phyloP scores from a whole-genome alignment of 2,797 vertebrate species.

The Mastacembelus armatus region DNA sequence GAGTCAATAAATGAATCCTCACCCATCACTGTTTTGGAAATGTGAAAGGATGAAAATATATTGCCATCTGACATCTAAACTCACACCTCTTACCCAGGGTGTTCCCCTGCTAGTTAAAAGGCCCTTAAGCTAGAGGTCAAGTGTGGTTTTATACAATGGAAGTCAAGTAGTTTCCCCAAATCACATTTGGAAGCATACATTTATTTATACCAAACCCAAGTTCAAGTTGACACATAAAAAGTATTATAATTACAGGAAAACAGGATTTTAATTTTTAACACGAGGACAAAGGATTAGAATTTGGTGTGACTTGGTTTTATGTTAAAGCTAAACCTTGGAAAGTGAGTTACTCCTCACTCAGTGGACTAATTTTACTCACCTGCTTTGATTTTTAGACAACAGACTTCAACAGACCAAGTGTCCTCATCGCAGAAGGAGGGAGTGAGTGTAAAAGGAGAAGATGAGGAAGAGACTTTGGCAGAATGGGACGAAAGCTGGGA shows the following conservation, averaged over 20 bases:
- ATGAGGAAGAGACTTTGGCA: slow-evolving; percentile 31
- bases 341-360: not conserved
- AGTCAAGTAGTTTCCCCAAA: not conserved
- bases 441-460: slow-evolving; percentile 11
- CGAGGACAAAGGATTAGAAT: not conserved
- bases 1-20: not conserved
- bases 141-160: not conserved
- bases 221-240: not conserved
- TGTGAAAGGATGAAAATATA: too few relatives aligned
- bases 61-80: too few relatives aligned
- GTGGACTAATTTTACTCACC: slow-evolving; percentile 10
- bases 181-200: not conserved
- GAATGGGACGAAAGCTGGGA: slow-evolving; percentile 68
- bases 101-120: not conserved
- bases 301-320: not conserved
- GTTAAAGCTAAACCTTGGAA: not conserved
- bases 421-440: slow-evolving; percentile 28
- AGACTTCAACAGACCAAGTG: slow-evolving; percentile 35
- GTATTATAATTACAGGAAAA: not conserved
- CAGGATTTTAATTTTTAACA: not conserved
- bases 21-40: not conserved
- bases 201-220: not conserved
- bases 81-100: not conserved
- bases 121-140: not conserved
- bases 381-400: slow-evolving; percentile 50